Evolutionary conservation across 2,888 invertebrate species (phyloP).

Genomic region (Charanyca ferruginea): DNA sequence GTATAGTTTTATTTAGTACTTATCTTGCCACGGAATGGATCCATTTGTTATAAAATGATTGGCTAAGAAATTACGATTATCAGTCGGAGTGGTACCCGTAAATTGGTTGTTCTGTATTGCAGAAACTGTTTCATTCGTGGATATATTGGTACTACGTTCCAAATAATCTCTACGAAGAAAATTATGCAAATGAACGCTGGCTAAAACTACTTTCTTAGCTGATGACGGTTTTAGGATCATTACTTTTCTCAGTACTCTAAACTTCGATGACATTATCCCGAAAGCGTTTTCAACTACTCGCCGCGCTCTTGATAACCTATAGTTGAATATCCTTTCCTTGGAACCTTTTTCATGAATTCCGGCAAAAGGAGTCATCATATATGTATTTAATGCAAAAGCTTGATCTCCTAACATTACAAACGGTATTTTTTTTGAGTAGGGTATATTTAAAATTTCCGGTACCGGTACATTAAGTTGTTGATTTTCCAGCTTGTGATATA

Average conservation of each 20-base stretch:
- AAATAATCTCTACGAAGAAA: conserved; percentile 2
- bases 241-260: conserved; percentile 16
- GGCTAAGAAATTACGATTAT: conserved; percentile 14
- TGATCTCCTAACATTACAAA: too few species aligned
- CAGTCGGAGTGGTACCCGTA: conserved; percentile 16
- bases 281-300: conserved; percentile 18
- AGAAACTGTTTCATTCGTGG: too few species aligned
- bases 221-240: conserved; percentile 10
- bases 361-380: too few species aligned
- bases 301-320: conserved; percentile 13
- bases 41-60: conserved; percentile 23
- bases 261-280: conserved; percentile 18
- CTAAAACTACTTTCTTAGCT: conserved; percentile 14
- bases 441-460: too few species aligned
- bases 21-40: conserved; percentile 18
- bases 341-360: too few species aligned
- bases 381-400: too few species aligned
- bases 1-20: conserved; percentile 15
- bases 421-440: too few species aligned
- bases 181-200: conserved; percentile 4
- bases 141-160: too few species aligned
- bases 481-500: too few species aligned
- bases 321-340: too few species aligned
- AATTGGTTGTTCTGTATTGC: conserved; percentile 8
- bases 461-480: too few species aligned